Evolutionary conservation across 2,113 vertebrate genomes (phyloP).

Genomic region (Aspidoscelis tigris): DNA sequence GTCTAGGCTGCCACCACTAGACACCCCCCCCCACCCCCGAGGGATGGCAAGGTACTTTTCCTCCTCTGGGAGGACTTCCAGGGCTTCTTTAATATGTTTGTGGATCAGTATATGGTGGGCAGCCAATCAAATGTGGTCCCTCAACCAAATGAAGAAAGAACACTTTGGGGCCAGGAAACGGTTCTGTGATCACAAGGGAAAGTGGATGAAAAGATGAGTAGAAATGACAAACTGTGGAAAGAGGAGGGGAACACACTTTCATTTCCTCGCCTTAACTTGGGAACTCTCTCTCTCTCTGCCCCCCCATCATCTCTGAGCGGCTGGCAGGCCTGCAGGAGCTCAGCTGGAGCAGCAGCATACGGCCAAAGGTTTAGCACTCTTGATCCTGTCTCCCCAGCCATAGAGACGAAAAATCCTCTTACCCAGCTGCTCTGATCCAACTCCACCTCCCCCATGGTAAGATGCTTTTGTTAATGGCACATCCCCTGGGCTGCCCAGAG

Average conservation of each 20-base stretch:
- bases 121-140: too few relatives aligned
- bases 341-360: constrained; percentile 6
- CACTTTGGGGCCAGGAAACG: not conserved
- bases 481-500: not conserved
- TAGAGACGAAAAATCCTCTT: constrained; percentile 41
- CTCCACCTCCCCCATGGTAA: not conserved
- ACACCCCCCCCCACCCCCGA: too few relatives aligned
- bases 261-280: not conserved
- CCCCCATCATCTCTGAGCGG: not conserved
- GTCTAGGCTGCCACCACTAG: too few relatives aligned
- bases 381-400: constrained; percentile 18
- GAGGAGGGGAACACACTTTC: not conserved
- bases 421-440: constrained; percentile 3
- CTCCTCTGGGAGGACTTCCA: too few relatives aligned
- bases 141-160: too few relatives aligned
- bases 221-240: too few relatives aligned
- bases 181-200: not conserved
- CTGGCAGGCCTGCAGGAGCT: not conserved
- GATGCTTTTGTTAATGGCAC: constrained; percentile 34
- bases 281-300: not conserved
- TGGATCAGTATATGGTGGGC: not conserved
- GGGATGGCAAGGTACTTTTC: too few relatives aligned
- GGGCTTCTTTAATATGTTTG: not conserved
- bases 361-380: constrained; percentile 10
- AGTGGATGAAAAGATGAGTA: not conserved